Base-by-base conservation (phyloP, 1,140 invertebrate genomes). In the Ceratina australensis region DNA sequence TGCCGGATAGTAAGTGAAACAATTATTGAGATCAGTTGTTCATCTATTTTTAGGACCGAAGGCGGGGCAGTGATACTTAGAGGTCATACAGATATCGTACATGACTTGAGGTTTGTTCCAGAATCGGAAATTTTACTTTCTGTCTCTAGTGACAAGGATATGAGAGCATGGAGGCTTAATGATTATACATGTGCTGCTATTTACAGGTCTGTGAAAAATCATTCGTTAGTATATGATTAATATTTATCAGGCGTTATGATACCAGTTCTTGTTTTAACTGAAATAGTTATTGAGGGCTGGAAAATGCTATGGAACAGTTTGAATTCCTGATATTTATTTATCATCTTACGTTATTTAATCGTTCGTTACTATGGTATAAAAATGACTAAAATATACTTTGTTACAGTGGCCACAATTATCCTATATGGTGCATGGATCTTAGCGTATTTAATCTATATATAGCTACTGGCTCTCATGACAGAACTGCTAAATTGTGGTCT, bases 401-500 rank as follows among this genome's bases (percentile, higher is more conserved):
- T 93, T 94, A 65, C 90, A 95, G 94, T 82, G 97, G 97, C 54
- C 97, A 98, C 89, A 95, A 94, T 84, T 96, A 96, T 88, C 96
- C 97, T n/a, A 95, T 98, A 56, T 98, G 97, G 95, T 96, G 95
- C 90, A 92, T 98, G 89, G 95, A 96, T 90, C 94, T 96, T 22
- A 96, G 96, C 90, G 94, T 94, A 78, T 94, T 95, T 84, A 95
- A 95, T 71, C 91, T 95, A 64, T 96, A 96, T 87, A 94, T 97
- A 87, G 95, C 95, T 1, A 97, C 97, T 8, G 97, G 96, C 63
- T 97, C 97, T 56, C 94, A 96, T 78, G 97, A 98, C 89, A 93
- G 94, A 84, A 98, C 96, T 52, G 97, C 96, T 3, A 95, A 97
- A 87, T 89, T 98, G 42, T 98, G 97, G 97, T 94, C 94, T n/a